Base-by-base conservation (phyloP, 2,888 invertebrate species). In the Teleiodes luculella region DNA sequence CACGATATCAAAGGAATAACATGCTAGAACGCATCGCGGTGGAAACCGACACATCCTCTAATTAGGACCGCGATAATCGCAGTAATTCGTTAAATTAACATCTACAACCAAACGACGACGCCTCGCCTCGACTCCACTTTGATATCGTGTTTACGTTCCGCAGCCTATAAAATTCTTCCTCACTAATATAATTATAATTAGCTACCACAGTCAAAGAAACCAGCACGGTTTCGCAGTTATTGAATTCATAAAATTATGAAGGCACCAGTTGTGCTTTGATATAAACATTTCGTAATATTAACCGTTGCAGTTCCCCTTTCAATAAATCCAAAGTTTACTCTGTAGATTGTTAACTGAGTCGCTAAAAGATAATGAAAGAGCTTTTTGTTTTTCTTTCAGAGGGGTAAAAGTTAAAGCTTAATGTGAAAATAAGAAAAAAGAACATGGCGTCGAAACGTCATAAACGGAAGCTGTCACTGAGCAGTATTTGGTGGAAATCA, bases 401-500 rank as follows among this genome's bases (percentile, higher is more conserved):
- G 64, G 62, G 56, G 45, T 48, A 18, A 39, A 39, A 36, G 35
- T 43, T 52, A 48, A 31, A 39, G 36, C 46, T 11, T 18, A 18
- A 56, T 52, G 46, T 53, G 51, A 54, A 28, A 43, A 28, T 10
- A 7, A 1, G 10, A 41, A n/a, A n/a, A n/a, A 8, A 14, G 2
- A 57, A 59, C 53, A 58, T 47, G 59, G 57, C 60, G 57, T 60
- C 53, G 53, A 57, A 59, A 24, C 60, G 57, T 60, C 55, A 49
- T 18, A 37, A 56, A 57, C 57, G 56, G 52, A 59, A 58, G 39
- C 54, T 53, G 52, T 62, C 61, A 45, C 48, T 62, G 41, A 55
- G 56, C 41, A 62, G 62, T 46, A 59, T 57, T 53, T 68, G 73
- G 67, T 78, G 81, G 80, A 71, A 67, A 61, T 68, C 65, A 39